Percentiles rank a stretch among this genome's conserved stretches.
phyloP scores from a whole-genome alignment of 2,888 invertebrate species.

The Parascotia fuliginaria region DNA sequence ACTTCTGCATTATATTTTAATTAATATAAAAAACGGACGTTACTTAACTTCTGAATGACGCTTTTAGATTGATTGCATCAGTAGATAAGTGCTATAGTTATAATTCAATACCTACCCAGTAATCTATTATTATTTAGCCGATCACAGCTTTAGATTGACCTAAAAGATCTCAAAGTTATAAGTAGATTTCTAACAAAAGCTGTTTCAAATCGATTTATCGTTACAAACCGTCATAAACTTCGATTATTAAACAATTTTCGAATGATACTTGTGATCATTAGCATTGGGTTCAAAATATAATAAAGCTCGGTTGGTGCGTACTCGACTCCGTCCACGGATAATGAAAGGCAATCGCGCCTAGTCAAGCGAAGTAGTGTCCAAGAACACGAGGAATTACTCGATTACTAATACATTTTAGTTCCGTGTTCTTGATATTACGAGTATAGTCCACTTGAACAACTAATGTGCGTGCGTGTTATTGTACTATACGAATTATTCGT shows the following conservation, averaged over 20 bases:
- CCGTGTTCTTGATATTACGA: slow-evolving; percentile 51
- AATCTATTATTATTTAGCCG: slow-evolving; percentile 26
- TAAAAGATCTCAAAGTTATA: slow-evolving; percentile 27
- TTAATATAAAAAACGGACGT: slow-evolving; percentile 13
- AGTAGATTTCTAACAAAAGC: slow-evolving; percentile 29
- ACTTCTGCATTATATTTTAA: slow-evolving; percentile 8
- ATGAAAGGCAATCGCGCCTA: slow-evolving; percentile 49
- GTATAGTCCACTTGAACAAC: slow-evolving; percentile 16
- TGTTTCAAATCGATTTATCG: background rate
- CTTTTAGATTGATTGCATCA: slow-evolving; percentile 21
- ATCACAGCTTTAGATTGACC: slow-evolving; percentile 32
- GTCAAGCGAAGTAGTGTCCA: slow-evolving; percentile 48
- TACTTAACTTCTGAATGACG: slow-evolving; percentile 18
- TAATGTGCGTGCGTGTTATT: slow-evolving; percentile 1
- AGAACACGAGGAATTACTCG: slow-evolving; percentile 54
- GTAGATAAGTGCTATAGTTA: slow-evolving; percentile 29
- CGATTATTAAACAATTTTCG: slow-evolving; percentile 2
- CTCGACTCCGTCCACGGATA: slow-evolving; percentile 25
- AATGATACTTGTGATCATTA: slow-evolving; percentile 8
- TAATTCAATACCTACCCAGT: slow-evolving; percentile 21
- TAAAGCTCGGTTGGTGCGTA: slow-evolving; percentile 22
- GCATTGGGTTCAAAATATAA: slow-evolving; percentile 9
- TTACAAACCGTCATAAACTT: slow-evolving; percentile 13
- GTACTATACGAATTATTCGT: too few relatives aligned
- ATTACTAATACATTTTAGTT: slow-evolving; percentile 55